phyloP scores from a whole-genome alignment of 2,797 vertebrate species.

The Pelobates cultripes region DNA sequence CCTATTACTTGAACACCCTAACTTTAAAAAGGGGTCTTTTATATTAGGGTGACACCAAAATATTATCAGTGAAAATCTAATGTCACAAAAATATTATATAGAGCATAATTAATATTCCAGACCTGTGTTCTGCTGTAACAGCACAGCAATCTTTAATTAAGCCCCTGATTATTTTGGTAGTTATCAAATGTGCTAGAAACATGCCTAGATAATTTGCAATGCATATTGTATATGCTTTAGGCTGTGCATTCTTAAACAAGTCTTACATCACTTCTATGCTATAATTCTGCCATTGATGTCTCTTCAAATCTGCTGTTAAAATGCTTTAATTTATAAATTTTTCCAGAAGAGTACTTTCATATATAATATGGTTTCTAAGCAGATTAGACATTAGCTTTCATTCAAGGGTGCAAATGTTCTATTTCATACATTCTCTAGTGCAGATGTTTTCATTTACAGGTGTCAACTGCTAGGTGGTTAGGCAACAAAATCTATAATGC shows the following conservation, averaged over 20 bases:
- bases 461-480: too few species aligned
- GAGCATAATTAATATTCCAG: slow-evolving; percentile 5
- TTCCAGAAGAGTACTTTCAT: neutral
- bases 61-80: neutral
- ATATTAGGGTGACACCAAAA: neutral
- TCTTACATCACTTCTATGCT: neutral
- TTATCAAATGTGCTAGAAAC: slow-evolving; percentile 7
- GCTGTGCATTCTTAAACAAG: slow-evolving; percentile 4
- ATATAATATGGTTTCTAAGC: neutral
- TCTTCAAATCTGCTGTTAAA: neutral
- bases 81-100: neutral
- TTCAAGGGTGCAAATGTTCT: neutral
- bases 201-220: slow-evolving; percentile 8
- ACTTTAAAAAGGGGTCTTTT: too few species aligned
- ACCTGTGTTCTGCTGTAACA: neutral
- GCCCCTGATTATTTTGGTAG: slow-evolving; percentile 15
- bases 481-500: too few species aligned
- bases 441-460: neutral
- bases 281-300: neutral
- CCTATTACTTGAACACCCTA: too few species aligned
- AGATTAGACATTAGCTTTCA: neutral
- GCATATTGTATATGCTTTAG: neutral
- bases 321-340: neutral
- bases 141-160: slow-evolving; percentile 15
- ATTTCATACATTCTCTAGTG: neutral